These are phyloP conservation scores for Tetramorium alpestre DNA, from an alignment of 1,140 invertebrate genomes.

Conservation along the genomic window DNA sequence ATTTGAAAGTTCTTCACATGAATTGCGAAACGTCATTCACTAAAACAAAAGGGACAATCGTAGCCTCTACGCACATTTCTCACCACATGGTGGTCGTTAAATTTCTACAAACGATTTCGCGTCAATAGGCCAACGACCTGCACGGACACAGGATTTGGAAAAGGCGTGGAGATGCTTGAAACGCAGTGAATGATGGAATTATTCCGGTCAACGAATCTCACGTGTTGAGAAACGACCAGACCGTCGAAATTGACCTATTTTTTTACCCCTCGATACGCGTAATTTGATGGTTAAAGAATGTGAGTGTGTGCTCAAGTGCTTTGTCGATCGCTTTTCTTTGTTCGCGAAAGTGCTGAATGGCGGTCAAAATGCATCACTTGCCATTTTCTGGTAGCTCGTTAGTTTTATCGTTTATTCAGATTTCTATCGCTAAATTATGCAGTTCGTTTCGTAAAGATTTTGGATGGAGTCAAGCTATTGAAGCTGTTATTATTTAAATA, in stretches of 20 bases:
- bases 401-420: conserved; percentile 28
- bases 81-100: conserved; percentile 28
- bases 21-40: not conserved
- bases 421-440: conserved; percentile 41
- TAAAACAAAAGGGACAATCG: conserved; percentile 22
- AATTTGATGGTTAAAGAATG: conserved; percentile 34
- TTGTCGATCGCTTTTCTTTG: conserved; percentile 34
- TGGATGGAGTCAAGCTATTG: not conserved
- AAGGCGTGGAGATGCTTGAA: conserved; percentile 45
- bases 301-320: conserved; percentile 21
- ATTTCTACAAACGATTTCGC: conserved; percentile 54
- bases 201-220: conserved; percentile 53
- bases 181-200: conserved; percentile 48
- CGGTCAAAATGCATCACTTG: conserved; percentile 31
- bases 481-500: not conserved
- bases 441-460: not conserved
- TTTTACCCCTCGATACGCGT: conserved; percentile 33
- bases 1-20: not conserved
- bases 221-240: not conserved
- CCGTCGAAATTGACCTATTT: conserved; percentile 32
- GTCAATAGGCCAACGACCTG: conserved; percentile 32
- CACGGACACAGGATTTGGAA: conserved; percentile 34
- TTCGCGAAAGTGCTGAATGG: conserved; percentile 23
- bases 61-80: conserved; percentile 12
- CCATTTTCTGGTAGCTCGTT: conserved; percentile 45